phyloP scores from a whole-genome alignment of 2,888 invertebrate species.

The Lepidochrysops patricia region DNA sequence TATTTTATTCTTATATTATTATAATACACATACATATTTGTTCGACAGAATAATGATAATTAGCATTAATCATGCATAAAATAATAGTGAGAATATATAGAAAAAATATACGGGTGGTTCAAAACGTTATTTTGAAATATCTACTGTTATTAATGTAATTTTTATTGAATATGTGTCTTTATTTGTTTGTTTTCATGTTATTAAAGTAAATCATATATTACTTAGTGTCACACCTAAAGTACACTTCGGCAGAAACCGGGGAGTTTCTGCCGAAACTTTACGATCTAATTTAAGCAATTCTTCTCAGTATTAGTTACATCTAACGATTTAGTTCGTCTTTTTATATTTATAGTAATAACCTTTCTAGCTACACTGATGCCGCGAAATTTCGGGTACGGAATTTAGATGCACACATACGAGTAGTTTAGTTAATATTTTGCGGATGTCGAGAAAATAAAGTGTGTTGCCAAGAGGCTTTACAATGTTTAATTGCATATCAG shows the following conservation, averaged over 20 bases:
- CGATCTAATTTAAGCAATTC: conserved; percentile 10
- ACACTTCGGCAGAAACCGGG: background rate
- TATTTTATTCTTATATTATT: conserved; percentile 34
- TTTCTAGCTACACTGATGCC: conserved; percentile 2
- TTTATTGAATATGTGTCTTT: conserved; percentile 12
- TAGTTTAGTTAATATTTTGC: conserved; percentile 31
- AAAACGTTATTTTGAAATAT: conserved; percentile 38
- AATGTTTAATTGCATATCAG: conserved; percentile 26
- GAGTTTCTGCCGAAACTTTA: background rate
- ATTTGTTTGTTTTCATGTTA: conserved; percentile 14
- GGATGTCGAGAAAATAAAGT: conserved; percentile 26
- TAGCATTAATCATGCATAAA: conserved; percentile 45
- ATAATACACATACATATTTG: conserved; percentile 29
- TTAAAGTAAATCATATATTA: conserved; percentile 12
- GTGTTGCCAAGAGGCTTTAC: conserved; percentile 16
- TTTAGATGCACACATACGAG: conserved; percentile 34
- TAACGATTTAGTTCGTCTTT: conserved; percentile 8
- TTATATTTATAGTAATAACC: conserved; percentile 9
- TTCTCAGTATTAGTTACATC: conserved; percentile 11
- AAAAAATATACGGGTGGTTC: conserved; percentile 65
- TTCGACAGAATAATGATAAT: conserved; percentile 29
- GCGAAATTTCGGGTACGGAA: conserved; percentile 15
- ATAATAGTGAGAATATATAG: conserved; percentile 61
- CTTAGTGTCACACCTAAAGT: conserved; percentile 7
- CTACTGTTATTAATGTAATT: conserved; percentile 29